Percentiles rank a stretch among this genome's conserved stretches.
These are phyloP conservation scores for Microplitis deprimator DNA, from an alignment of 2,888 invertebrate genomes.

Conservation along the genomic window DNA sequence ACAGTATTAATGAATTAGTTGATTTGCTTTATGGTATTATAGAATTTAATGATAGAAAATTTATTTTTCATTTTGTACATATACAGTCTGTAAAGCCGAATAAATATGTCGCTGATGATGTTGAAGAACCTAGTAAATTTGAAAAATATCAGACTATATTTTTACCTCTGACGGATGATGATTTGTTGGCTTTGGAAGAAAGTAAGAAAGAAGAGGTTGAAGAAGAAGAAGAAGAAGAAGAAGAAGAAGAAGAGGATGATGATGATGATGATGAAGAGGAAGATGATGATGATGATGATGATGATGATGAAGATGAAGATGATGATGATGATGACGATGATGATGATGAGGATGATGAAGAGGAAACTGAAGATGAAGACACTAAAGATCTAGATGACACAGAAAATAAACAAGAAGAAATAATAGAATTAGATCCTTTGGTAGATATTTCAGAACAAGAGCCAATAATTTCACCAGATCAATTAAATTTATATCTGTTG, in stretches of 20 bases:
- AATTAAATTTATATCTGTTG: slow-evolving; percentile 62
- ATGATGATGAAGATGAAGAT: slow-evolving; percentile 34
- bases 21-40: slow-evolving; percentile 59
- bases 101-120: slow-evolving; percentile 48
- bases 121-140: slow-evolving; percentile 48
- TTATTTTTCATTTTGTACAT: slow-evolving; percentile 58
- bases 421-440: slow-evolving; percentile 52
- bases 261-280: slow-evolving; percentile 42
- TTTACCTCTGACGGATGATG: slow-evolving; percentile 63
- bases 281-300: slow-evolving; percentile 38
- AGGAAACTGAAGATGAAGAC: slow-evolving; percentile 5
- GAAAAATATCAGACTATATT: slow-evolving; percentile 59
- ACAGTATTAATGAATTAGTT: slow-evolving; percentile 58
- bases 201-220: slow-evolving; percentile 2
- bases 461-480: slow-evolving; percentile 59
- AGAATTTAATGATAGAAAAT: slow-evolving; percentile 61
- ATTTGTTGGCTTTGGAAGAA: slow-evolving; percentile 48
- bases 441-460: slow-evolving; percentile 54
- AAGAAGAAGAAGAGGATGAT: slow-evolving; percentile 41
- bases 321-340: slow-evolving; percentile 30
- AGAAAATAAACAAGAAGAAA: slow-evolving; percentile 32
- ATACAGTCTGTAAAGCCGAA: slow-evolving; percentile 56
- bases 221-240: slow-evolving; percentile 31
- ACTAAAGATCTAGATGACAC: slow-evolving; percentile 20
- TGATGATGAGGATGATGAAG: slow-evolving; percentile 32